These are phyloP conservation scores for Taenaris catops DNA, from an alignment of 2,888 invertebrate genomes.

Conservation along the genomic window DNA sequence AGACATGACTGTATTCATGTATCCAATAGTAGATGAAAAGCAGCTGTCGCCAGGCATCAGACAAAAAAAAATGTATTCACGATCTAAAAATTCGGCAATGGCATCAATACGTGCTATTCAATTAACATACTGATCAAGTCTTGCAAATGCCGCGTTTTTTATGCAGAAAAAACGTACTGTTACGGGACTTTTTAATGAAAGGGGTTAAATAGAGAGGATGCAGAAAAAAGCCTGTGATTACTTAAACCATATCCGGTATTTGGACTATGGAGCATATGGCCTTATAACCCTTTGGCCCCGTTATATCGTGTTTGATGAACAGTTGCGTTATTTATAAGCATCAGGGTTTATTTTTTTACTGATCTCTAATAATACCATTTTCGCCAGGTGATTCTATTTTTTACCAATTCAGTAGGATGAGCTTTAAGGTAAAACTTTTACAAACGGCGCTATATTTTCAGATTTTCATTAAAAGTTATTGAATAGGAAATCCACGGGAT, in stretches of 20 bases:
- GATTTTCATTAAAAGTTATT: no score
- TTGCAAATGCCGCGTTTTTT: conserved; percentile 64
- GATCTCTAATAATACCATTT: conserved; percentile 31
- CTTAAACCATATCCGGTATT: conserved; percentile 74
- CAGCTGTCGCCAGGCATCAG: background rate
- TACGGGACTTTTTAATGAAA: conserved; percentile 56
- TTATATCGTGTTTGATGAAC: conserved; percentile 59
- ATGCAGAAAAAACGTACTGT: conserved; percentile 42
- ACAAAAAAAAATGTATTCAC: conserved; percentile 10
- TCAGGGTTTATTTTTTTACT: conserved; percentile 52
- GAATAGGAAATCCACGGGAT: no score
- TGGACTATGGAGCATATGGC: conserved; percentile 56
- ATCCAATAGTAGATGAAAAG: conserved; percentile 3
- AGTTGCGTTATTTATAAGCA: conserved; percentile 65
- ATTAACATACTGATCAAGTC: conserved; percentile 55
- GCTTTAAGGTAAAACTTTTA: no score
- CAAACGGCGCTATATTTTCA: no score
- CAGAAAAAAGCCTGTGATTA: conserved; percentile 67
- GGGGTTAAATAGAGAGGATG: conserved; percentile 59
- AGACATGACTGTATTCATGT: conserved; percentile 1
- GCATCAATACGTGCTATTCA: conserved; percentile 48
- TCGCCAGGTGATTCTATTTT: conserved; percentile 49
- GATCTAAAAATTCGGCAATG: conserved; percentile 34
- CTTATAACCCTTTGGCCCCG: conserved; percentile 77
- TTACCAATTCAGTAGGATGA: no score